These are phyloP conservation scores for Apocheima hispidaria DNA, from an alignment of 2,888 invertebrate genomes.

Conservation along the genomic window DNA sequence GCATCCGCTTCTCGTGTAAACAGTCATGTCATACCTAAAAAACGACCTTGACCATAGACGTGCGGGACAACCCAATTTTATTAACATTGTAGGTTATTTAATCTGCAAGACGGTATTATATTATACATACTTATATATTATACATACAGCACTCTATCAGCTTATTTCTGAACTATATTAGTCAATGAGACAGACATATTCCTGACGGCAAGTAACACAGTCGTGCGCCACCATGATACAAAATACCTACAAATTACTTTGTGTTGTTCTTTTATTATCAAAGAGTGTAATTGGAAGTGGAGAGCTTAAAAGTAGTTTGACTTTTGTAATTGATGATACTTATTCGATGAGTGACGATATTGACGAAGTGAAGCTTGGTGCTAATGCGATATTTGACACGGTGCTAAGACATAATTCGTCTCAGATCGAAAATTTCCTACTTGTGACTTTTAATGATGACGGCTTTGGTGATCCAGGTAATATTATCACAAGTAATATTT, in stretches of 20 bases:
- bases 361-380: constrained; percentile 55
- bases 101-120: background rate
- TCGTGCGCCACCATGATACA: constrained; percentile 1
- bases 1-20: no score
- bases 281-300: background rate
- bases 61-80: background rate
- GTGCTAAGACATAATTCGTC: constrained; percentile 58
- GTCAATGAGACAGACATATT: background rate
- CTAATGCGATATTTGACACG: constrained; percentile 63
- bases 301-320: constrained; percentile 60
- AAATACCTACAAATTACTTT: background rate
- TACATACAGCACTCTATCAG: no score
- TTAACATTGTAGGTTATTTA: background rate
- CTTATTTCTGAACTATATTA: background rate
- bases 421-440: constrained; percentile 65
- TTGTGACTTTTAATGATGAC: constrained; percentile 70
- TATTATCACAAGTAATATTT: no score
- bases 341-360: constrained; percentile 67
- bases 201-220: background rate
- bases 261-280: background rate
- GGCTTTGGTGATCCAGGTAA: constrained; percentile 45
- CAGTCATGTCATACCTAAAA: no score
- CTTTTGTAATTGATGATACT: constrained; percentile 71
- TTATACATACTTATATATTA: background rate
- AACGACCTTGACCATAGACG: background rate